Conservation (phyloP, 2,113 vertebrate species). For the Micronycteris hirsuta region DNA sequence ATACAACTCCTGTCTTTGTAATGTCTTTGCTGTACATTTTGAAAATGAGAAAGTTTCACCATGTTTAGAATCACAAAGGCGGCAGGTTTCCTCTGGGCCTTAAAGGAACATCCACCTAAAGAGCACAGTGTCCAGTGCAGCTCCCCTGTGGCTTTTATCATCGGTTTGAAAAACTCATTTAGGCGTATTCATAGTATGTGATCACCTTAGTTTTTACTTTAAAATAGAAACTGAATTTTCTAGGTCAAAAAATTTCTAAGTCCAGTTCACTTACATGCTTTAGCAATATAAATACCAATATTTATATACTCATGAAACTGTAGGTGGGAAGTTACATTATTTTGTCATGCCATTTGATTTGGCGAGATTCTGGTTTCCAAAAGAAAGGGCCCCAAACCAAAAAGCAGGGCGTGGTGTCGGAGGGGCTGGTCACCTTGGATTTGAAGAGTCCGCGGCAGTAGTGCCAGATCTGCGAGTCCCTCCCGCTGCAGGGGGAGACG, state of each 20-base stretch:
- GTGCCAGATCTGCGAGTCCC: slow-evolving; percentile 84
- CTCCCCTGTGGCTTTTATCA: background rate
- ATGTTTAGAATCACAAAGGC: background rate
- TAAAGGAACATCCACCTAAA: background rate
- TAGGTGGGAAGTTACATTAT: background rate
- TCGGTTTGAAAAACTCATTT: background rate
- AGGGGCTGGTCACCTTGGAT: slow-evolving; percentile 78
- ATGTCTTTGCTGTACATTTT: background rate
- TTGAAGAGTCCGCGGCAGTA: slow-evolving; percentile 85
- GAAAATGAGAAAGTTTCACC: background rate
- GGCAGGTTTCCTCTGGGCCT: background rate
- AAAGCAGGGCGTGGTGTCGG: fast-evolving
- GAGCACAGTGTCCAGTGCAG: background rate
- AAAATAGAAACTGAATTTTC: background rate
- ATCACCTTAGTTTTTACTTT: background rate
- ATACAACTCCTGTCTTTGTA: background rate
- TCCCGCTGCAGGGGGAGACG: slow-evolving; percentile 65
- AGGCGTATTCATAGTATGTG: background rate
- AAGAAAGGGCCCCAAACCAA: background rate
- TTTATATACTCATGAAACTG: background rate
- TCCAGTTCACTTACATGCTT: background rate
- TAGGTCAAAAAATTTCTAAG: background rate
- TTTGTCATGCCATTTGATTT: background rate
- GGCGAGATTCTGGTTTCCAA: background rate
- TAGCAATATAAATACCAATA: background rate